Conservation (phyloP, 2,888 invertebrate species). For the Gymnocheta viridis region DNA sequence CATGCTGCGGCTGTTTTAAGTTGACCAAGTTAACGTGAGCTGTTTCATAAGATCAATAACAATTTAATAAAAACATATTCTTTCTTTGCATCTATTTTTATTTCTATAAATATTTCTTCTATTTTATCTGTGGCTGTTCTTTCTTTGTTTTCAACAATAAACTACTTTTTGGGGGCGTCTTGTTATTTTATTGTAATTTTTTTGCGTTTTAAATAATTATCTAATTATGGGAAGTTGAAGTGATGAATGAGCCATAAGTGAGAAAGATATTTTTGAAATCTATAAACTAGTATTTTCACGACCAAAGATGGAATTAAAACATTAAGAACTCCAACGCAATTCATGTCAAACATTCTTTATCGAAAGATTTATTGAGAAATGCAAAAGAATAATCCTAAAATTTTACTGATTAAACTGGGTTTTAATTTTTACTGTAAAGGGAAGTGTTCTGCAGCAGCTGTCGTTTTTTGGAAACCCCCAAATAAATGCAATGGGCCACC, state of each 20-base stretch:
- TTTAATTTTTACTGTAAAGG: no score
- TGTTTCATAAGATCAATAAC: no score
- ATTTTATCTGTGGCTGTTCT: neutral
- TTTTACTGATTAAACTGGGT: no score
- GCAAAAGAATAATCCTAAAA: no score
- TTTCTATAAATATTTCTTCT: neutral
- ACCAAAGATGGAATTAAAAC: neutral
- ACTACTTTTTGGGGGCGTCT: constrained; percentile 56
- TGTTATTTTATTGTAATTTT: constrained; percentile 39
- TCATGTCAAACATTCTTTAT: constrained; percentile 4
- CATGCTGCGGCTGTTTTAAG: no score
- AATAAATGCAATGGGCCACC: no score
- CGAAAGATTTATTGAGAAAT: neutral
- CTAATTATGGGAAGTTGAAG: constrained; percentile 60
- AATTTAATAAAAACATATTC: no score
- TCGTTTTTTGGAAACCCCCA: no score
- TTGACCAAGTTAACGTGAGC: no score
- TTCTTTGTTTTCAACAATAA: constrained; percentile 21
- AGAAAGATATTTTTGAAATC: constrained; percentile 14
- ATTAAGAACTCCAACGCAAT: constrained; percentile 19
- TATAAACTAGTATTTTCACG: neutral
- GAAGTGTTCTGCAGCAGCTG: no score
- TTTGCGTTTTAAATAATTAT: constrained; percentile 57
- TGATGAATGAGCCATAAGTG: constrained; percentile 44
- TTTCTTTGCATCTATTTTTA: neutral